Evolutionary conservation across 1,140 invertebrate genomes (phyloP).

Genomic region (Agrilus planipennis): DNA sequence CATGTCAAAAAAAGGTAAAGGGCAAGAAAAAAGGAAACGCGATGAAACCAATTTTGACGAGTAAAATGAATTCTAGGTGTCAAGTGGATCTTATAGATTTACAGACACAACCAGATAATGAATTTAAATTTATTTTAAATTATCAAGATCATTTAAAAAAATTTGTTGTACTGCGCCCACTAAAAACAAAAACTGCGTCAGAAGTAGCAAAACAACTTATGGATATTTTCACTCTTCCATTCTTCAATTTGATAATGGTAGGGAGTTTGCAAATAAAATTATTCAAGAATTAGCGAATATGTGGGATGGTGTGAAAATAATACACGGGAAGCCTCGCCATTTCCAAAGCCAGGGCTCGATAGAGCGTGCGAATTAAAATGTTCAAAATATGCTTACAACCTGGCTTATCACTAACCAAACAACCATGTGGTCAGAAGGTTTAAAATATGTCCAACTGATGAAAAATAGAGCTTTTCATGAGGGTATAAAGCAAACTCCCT

Average conservation of each 20-base stretch:
- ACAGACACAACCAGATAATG: constrained; percentile 25
- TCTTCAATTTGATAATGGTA: no score
- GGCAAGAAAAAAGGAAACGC: constrained; percentile 22
- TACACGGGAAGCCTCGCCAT: constrained; percentile 16
- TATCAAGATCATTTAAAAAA: constrained; percentile 38
- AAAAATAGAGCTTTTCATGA: constrained; percentile 25
- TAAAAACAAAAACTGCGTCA: constrained; percentile 29
- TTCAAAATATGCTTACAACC: constrained; percentile 28
- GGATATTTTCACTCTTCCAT: constrained; percentile 4
- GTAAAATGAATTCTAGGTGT: constrained; percentile 17
- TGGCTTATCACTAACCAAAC: constrained; percentile 25
- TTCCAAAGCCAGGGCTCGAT: constrained; percentile 20
- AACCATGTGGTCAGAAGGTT: constrained; percentile 24
- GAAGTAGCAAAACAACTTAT: constrained; percentile 20
- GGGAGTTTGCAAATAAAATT: no score
- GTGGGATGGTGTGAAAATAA: constrained; percentile 12
- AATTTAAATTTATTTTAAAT: constrained; percentile 29
- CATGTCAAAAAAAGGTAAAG: constrained; percentile 14
- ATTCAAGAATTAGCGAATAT: no score
- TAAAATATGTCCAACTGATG: constrained; percentile 25
- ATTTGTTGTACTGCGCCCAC: constrained; percentile 30
- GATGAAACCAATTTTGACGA: constrained; percentile 15
- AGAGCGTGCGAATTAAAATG: constrained; percentile 26
- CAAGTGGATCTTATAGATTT: constrained; percentile 29
- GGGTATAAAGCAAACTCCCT: constrained; percentile 23